Evolutionary conservation across 2,888 invertebrate genomes (phyloP).

Genomic region (Drosophila niveifrons): DNA sequence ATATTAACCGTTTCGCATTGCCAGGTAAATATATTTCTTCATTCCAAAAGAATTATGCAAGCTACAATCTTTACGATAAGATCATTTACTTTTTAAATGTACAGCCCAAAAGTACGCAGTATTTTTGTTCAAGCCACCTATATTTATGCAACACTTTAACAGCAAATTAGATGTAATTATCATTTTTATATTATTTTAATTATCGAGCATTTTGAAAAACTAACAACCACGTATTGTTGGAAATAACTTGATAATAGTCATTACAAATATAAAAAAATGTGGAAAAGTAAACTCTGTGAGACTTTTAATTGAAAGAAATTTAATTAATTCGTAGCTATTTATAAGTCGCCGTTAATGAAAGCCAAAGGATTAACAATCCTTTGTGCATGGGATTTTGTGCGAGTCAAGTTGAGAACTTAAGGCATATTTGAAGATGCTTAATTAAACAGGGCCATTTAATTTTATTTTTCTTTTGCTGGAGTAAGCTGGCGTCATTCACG

Average conservation of each 20-base stretch:
- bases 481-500: constrained; percentile 20
- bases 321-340: constrained; percentile 58
- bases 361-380: constrained; percentile 4
- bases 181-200: too few relatives aligned
- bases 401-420: constrained; percentile 46
- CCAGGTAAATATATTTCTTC: too few relatives aligned
- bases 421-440: constrained; percentile 56
- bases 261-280: background rate
- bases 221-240: too few relatives aligned
- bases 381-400: constrained; percentile 1
- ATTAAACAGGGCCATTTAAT: constrained; percentile 64
- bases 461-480: constrained; percentile 47
- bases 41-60: too few relatives aligned
- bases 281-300: background rate
- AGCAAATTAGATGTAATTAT: background rate
- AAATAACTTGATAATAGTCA: background rate
- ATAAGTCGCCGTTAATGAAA: constrained; percentile 40
- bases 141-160: background rate
- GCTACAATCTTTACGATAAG: too few relatives aligned
- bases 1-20: too few relatives aligned
- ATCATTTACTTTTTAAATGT: background rate
- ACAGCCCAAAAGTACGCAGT: constrained; percentile 11
- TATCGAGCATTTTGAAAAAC: too few relatives aligned
- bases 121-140: background rate
- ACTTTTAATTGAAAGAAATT: constrained; percentile 30